Evolutionary conservation across 2,113 vertebrate genomes (phyloP).

Genomic region (Brachionichthys hirsutus): DNA sequence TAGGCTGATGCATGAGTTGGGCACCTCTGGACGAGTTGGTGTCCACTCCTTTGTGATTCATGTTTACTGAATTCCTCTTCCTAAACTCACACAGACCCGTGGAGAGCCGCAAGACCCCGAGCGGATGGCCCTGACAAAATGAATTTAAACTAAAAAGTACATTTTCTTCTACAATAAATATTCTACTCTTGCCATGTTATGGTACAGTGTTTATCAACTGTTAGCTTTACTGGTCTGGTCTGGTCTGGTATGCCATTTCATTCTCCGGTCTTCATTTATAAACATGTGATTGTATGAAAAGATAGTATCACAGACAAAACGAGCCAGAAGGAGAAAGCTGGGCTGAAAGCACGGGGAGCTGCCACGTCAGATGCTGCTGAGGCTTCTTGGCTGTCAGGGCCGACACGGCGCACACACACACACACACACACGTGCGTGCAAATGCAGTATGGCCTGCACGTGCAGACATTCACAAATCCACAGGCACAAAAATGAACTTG

Average conservation of each 20-base stretch:
- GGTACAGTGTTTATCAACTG: constrained; percentile 38
- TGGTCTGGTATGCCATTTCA: constrained; percentile 43
- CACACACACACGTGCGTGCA: constrained; percentile 18
- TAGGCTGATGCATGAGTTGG: constrained; percentile 46
- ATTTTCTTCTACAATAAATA: constrained; percentile 12
- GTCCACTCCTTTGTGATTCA: constrained; percentile 64
- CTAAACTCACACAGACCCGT: constrained; percentile 64
- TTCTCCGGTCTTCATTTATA: constrained; percentile 60
- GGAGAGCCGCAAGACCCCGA: constrained; percentile 67
- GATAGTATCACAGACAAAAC: constrained; percentile 67
- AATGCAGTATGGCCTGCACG: too few species aligned
- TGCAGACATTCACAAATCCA: too few species aligned
- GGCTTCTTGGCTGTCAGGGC: constrained; percentile 72
- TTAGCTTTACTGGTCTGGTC: constrained; percentile 28
- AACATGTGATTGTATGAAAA: constrained; percentile 67
- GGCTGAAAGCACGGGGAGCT: constrained; percentile 65
- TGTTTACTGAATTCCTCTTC: too few species aligned
- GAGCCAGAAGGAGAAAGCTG: constrained; percentile 69
- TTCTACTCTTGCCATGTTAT: neutral
- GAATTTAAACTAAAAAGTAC: neutral
- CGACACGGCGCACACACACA: constrained; percentile 29
- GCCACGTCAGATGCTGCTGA: constrained; percentile 76
- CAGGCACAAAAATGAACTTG: neutral
- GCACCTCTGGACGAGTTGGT: constrained; percentile 48
- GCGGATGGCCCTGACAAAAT: constrained; percentile 37